Conservation (phyloP, 2,113 vertebrate species). For the Cyprinodon variegatus region DNA sequence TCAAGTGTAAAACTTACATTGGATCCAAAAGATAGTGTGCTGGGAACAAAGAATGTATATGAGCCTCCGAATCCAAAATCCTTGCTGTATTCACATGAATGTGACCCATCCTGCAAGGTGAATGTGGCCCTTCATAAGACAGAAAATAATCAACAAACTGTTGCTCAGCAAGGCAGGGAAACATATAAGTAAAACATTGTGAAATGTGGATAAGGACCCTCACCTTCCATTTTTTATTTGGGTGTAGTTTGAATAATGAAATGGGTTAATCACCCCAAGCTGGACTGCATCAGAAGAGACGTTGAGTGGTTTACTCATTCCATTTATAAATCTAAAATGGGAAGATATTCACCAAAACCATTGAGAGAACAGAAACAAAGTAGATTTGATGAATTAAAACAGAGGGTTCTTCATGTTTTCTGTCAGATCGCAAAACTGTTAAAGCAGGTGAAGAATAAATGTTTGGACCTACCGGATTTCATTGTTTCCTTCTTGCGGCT, state of each 20-base stretch:
- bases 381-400: neutral
- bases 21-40: slow-evolving; percentile 44
- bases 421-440: neutral
- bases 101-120: slow-evolving; percentile 31
- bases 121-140: slow-evolving; percentile 61
- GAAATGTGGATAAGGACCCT: slow-evolving; percentile 49
- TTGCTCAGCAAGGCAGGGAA: neutral
- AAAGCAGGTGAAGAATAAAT: neutral
- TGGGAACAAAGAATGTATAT: slow-evolving; percentile 82
- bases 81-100: slow-evolving; percentile 64
- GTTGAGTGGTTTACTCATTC: slow-evolving; percentile 55
- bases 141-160: neutral
- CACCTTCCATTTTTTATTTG: slow-evolving; percentile 79
- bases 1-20: slow-evolving; percentile 60
- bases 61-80: slow-evolving; percentile 85
- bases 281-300: slow-evolving; percentile 43
- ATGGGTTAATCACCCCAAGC: slow-evolving; percentile 37
- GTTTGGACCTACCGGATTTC: slow-evolving; percentile 81
- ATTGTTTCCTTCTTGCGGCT: slow-evolving; percentile 87
- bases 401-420: too few species aligned
- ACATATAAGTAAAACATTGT: neutral
- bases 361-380: neutral
- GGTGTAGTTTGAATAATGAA: slow-evolving; percentile 72
- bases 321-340: slow-evolving; percentile 87
- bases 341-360: neutral